phyloP scores from a whole-genome alignment of 1,140 invertebrate species.

The Brachionus sp. region DNA sequence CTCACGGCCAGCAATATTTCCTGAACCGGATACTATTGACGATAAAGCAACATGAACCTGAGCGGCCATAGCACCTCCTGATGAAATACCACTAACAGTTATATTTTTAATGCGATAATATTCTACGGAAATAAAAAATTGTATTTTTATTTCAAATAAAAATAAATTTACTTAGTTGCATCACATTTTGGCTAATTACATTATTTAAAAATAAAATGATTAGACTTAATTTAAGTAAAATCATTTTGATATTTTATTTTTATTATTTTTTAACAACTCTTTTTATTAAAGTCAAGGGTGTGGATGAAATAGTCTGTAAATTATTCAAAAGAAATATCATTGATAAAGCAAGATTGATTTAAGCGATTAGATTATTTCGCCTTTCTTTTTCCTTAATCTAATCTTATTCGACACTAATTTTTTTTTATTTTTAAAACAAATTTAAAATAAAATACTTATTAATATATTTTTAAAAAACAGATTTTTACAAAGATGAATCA shows the following conservation, averaged over 20 bases:
- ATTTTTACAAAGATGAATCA: too few relatives aligned
- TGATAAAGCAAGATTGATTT: background rate
- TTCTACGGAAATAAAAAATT: conserved; percentile 47
- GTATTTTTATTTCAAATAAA: background rate
- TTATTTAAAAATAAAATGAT: background rate
- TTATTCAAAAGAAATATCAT: background rate
- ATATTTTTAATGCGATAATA: conserved; percentile 51
- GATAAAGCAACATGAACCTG: conserved; percentile 59
- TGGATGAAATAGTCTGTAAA: background rate
- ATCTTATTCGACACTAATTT: background rate
- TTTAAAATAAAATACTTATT: too few relatives aligned
- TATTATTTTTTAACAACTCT: background rate
- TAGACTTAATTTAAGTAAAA: background rate
- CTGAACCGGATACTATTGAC: conserved; percentile 53
- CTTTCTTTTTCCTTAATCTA: background rate
- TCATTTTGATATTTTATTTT: background rate
- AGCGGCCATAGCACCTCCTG: conserved; percentile 58
- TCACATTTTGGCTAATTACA: background rate
- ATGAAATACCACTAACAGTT: conserved; percentile 58
- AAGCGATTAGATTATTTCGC: background rate
- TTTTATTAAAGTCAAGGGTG: background rate
- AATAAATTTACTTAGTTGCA: background rate
- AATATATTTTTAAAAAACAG: too few relatives aligned
- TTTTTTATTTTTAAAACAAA: too few relatives aligned
- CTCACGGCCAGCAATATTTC: conserved; percentile 58